Base-by-base conservation (phyloP, 2,113 vertebrate genomes). In the Reinhardtius hippoglossoides region DNA sequence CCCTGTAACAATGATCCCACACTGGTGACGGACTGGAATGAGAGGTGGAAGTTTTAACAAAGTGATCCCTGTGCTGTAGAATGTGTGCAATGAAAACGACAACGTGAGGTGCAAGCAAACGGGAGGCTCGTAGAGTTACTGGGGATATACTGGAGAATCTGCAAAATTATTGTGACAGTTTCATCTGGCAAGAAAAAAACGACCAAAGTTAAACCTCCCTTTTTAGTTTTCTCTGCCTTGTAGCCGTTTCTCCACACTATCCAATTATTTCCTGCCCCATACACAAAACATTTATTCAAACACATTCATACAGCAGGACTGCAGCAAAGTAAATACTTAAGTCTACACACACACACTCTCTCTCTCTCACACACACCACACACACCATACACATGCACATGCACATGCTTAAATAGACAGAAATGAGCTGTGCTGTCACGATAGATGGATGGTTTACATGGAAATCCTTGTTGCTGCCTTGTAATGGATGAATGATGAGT, bases 1-100 rank as follows among this genome's bases (percentile, higher is more conserved):
- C 37, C 21, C 42, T 27, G 3, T 74, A 79, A 74, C 87, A 78
- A 61, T 78, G 68, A 70, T 75, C 48, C 54, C 56, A 87, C 86
- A 86, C 59, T 86, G 40, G 20, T 63, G 79, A 84, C 73, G 56
- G 61, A 63, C 70, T 13, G 18, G 81, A 87, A 86, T 83, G 71
- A 84, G 73, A 85, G 12, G 61, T 73, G 80, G 58, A 82, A 82
- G 40, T 77, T 27, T 56, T 62, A 20, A 37, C 44, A 76, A 60
- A 82, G 35, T 52, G 31, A 82, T 79, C 44, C 62, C 72, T 70
- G 46, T 56, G 44, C 56, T 71, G 26, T 37, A 50, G 72, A 59
- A 20, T 68, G 73, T 76, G 60, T 76, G 27, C 70, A 80, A 72
- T 70, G 26, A 66, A 27, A 59, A 23, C 10, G 1, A 42, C 57